Conservation (phyloP, 2,113 vertebrate genomes). For the Nematolebias whitei region DNA sequence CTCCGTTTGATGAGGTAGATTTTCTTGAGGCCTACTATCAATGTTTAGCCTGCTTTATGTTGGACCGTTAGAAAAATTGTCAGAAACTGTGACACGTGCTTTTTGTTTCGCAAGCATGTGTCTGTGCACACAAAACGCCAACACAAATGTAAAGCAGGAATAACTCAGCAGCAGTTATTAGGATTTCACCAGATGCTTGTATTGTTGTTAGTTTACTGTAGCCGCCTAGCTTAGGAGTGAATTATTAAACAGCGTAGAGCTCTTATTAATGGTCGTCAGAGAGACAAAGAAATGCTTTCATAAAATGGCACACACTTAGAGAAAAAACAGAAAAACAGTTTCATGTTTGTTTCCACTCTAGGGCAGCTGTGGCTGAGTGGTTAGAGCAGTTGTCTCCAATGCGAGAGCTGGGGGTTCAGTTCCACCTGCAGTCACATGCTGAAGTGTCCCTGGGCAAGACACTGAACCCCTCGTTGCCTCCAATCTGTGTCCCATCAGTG, state of each 20-base stretch:
- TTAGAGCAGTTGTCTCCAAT: no score
- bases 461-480: no score
- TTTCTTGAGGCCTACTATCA: slow-evolving; percentile 38
- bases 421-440: no score
- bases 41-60: slow-evolving; percentile 48
- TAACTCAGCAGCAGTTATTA: slow-evolving; percentile 76
- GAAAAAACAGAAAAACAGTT: not conserved
- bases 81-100: slow-evolving; percentile 38
- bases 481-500: no score
- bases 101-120: slow-evolving; percentile 31
- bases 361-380: no score
- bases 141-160: slow-evolving; percentile 58
- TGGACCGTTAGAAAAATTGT: slow-evolving; percentile 73
- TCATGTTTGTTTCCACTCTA: not conserved
- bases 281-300: slow-evolving; percentile 59
- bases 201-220: slow-evolving; percentile 63
- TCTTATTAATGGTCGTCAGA: slow-evolving; percentile 64
- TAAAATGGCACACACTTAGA: slow-evolving; percentile 21
- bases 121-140: slow-evolving; percentile 24
- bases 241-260: slow-evolving; percentile 75
- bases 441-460: no score
- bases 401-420: no score
- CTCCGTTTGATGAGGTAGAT: slow-evolving; percentile 64
- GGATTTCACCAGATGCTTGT: slow-evolving; percentile 70
- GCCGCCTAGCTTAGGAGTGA: slow-evolving; percentile 61